Evolutionary conservation across 2,113 vertebrate species (phyloP), one percentile per base, ranked within the genome.

Genomic region (Callipepla californica): DNA sequence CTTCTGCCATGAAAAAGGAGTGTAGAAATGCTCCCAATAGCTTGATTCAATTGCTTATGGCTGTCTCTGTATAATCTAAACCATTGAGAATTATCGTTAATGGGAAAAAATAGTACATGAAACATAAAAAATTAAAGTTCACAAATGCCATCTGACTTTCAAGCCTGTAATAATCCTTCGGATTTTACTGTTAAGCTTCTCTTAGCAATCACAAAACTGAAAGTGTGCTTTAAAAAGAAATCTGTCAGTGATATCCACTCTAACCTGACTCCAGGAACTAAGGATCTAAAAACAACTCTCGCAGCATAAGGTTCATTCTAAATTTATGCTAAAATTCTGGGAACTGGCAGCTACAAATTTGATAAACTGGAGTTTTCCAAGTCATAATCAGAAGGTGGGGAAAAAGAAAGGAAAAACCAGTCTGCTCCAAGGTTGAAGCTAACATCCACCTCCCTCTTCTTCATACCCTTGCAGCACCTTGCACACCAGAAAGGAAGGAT

Each of bases 121-220:
- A 87, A 95, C 89, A 93, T 62, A 90, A 76, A 76, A 92, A 89
- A 59, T 53, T 76, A 34, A 83, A 48, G 42, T 87, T 80, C 87
- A 11, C 67, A 9, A 59, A 8, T 61, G 13, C 36, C 61, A 51
- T 78, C 76, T 91, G 82, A 83, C 36, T 83, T 91, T 72, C 74
- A 88, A 88, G 53, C 26, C 38, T 80, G 16, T 34, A 74, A 30
- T 74, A 95, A 91, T 87, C 40, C 59, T 80, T 67, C 75, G 65
- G 75, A 19, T 32, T 82, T 87, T 91, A 48, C 17, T 44, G 42
- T 74, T 89, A 91, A 89, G 62, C 50, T 83, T 57, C 80, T 86
- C 80, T 30, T 57, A 78, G 53, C 36, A 90, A 91, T 70, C 65
- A 88, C 1, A 4, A 80, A 19, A 67, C 13, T n/a, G 85, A 75